phyloP scores from a whole-genome alignment of 2,113 vertebrate species.

The Scatophagus argus region DNA sequence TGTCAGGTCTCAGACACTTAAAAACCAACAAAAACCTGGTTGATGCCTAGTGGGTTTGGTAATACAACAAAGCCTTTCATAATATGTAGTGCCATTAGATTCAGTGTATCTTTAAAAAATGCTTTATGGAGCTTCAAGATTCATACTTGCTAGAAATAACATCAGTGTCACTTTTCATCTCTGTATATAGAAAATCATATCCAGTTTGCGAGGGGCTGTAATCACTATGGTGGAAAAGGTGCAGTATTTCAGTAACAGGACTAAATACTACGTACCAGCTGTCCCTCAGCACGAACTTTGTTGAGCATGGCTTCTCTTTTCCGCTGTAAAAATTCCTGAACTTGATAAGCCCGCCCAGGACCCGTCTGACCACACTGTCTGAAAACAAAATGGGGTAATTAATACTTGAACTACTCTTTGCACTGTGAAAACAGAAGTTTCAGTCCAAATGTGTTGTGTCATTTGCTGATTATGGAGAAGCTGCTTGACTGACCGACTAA shows the following conservation, averaged over 20 bases:
- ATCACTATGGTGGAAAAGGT: neutral
- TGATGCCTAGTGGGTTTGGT: neutral
- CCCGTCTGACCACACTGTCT: constrained; percentile 88
- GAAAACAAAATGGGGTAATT: constrained; percentile 21
- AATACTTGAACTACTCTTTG: neutral
- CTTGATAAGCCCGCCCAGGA: constrained; percentile 89
- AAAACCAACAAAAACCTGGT: neutral
- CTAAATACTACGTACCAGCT: constrained; percentile 88
- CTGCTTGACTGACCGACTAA: constrained; percentile 75
- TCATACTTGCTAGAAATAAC: neutral
- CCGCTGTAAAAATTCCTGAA: constrained; percentile 95
- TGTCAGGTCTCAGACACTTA: neutral
- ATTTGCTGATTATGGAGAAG: neutral
- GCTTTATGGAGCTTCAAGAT: neutral
- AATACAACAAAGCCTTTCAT: neutral
- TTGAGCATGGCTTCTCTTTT: constrained; percentile 96
- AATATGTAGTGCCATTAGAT: neutral
- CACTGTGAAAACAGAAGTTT: neutral
- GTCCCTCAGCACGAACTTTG: constrained; percentile 97
- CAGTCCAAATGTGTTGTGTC: neutral
- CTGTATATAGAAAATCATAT: neutral
- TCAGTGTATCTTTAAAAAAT: neutral
- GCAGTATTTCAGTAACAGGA: neutral
- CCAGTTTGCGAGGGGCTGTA: neutral
- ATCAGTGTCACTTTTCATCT: constrained; percentile 6